These are phyloP conservation scores for Rhaphigaster nebulosa DNA, from an alignment of 2,888 invertebrate genomes.

Conservation along the genomic window DNA sequence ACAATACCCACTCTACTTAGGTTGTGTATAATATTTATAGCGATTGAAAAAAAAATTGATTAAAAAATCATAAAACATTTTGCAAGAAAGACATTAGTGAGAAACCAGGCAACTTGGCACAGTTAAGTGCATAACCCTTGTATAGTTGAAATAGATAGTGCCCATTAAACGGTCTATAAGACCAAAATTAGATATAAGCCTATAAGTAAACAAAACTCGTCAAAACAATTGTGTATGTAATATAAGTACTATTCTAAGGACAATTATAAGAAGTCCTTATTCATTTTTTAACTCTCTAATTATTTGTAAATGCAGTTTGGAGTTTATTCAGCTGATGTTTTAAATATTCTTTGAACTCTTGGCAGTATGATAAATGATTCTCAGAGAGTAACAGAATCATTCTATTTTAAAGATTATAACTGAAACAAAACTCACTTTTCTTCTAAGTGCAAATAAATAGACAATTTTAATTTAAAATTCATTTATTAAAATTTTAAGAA, in stretches of 20 bases:
- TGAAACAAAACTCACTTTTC: not conserved
- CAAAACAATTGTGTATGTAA: slow-evolving; percentile 57
- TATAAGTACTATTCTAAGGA: slow-evolving; percentile 42
- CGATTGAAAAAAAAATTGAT: not conserved
- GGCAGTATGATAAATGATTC: not conserved
- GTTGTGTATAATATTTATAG: slow-evolving; percentile 54
- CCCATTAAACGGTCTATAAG: slow-evolving; percentile 17
- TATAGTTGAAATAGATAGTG: slow-evolving; percentile 50
- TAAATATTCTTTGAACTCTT: not conserved
- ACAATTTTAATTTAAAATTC: not conserved
- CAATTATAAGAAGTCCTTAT: not conserved
- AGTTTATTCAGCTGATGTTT: not conserved
- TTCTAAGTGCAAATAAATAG: not conserved
- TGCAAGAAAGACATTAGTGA: slow-evolving; percentile 57
- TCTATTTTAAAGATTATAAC: not conserved
- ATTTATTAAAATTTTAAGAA: not conserved
- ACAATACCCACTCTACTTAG: slow-evolving; percentile 58
- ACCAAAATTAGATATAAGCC: slow-evolving; percentile 34
- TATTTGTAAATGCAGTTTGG: not conserved
- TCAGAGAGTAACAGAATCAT: not conserved
- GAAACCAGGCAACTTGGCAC: slow-evolving; percentile 38
- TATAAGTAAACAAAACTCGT: slow-evolving; percentile 51
- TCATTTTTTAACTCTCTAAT: not conserved
- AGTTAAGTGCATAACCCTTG: slow-evolving; percentile 21
- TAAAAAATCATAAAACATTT: slow-evolving; percentile 39